A percentile compares a stretch with the other conserved stretches of the same genome.
Evolutionary conservation across 2,888 invertebrate species (phyloP).

Genomic region (Hypselothyrea guttata): DNA sequence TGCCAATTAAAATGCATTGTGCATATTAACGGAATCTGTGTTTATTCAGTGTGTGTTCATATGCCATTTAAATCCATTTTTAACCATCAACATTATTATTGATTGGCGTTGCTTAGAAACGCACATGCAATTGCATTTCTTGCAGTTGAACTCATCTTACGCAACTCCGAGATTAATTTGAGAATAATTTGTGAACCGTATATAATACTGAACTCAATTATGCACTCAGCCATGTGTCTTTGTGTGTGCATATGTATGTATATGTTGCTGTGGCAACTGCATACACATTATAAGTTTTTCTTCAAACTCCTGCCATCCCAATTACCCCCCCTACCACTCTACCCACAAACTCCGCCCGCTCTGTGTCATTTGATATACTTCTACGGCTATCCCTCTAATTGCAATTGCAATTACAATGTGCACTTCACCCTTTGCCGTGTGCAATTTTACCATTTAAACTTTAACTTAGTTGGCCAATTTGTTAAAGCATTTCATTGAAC

Average conservation of each 20-base stretch:
- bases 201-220: slow-evolving; percentile 35
- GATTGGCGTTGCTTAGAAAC: slow-evolving; percentile 20
- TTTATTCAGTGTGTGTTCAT: too few species aligned
- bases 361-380: slow-evolving; percentile 17
- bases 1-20: too few species aligned
- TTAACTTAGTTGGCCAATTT: too few species aligned
- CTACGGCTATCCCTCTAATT: not conserved
- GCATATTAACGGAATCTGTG: too few species aligned
- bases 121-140: slow-evolving; percentile 18
- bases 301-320: not conserved
- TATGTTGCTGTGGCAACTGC: slow-evolving; percentile 11
- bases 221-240: slow-evolving; percentile 27
- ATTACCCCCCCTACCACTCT: not conserved
- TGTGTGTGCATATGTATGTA: slow-evolving; percentile 2
- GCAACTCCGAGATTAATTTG: slow-evolving; percentile 9
- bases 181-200: slow-evolving; percentile 39
- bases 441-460: too few species aligned
- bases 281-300: not conserved
- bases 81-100: too few species aligned
- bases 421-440: not conserved
- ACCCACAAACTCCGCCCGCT: too few species aligned
- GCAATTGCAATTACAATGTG: slow-evolving; percentile 7
- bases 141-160: slow-evolving; percentile 7
- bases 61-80: too few species aligned
- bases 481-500: too few species aligned